Conservation (phyloP, 2,888 invertebrate genomes). For the Chymomyza procnemis region DNA sequence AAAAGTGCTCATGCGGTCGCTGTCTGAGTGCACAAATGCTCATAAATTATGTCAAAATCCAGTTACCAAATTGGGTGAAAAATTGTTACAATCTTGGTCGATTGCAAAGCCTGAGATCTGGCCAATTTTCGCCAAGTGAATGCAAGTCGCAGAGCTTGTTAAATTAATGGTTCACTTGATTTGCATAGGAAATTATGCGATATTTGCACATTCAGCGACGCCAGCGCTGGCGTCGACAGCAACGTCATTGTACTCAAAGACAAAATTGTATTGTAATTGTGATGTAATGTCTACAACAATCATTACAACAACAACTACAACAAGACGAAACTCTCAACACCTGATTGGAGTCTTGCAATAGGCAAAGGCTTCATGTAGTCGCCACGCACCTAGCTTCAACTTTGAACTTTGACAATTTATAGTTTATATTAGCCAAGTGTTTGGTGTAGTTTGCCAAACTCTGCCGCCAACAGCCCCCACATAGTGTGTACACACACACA, state of each 20-base stretch:
- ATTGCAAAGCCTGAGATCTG: conserved; percentile 28
- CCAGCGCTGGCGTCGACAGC: not conserved
- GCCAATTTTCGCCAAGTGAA: conserved; percentile 38
- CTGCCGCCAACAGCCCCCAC: not conserved
- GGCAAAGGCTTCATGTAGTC: not conserved
- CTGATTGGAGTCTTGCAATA: conserved; percentile 17
- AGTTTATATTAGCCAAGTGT: conserved; percentile 6
- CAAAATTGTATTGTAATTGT: not conserved
- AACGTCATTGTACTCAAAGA: not conserved
- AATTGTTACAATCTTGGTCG: conserved; percentile 49
- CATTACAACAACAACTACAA: conserved; percentile 19
- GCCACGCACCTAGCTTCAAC: conserved; percentile 52
- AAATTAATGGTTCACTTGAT: conserved; percentile 69
- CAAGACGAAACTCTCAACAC: conserved; percentile 5
- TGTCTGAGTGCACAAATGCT: conserved; percentile 21
- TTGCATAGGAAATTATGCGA: conserved; percentile 74
- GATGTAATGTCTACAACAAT: conserved; percentile 13
- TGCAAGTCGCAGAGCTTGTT: conserved; percentile 17
- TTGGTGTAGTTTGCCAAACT: conserved; percentile 1
- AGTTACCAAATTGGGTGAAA: conserved; percentile 71
- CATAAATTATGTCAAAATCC: conserved; percentile 66
- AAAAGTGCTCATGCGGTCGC: not conserved
- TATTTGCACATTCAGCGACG: conserved; percentile 52
- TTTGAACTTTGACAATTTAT: conserved; percentile 52
- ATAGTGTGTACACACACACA: conserved; percentile 3